These are phyloP conservation scores for Psilopsiagon aymara DNA, from an alignment of 2,113 vertebrate genomes.

Conservation along the genomic window DNA sequence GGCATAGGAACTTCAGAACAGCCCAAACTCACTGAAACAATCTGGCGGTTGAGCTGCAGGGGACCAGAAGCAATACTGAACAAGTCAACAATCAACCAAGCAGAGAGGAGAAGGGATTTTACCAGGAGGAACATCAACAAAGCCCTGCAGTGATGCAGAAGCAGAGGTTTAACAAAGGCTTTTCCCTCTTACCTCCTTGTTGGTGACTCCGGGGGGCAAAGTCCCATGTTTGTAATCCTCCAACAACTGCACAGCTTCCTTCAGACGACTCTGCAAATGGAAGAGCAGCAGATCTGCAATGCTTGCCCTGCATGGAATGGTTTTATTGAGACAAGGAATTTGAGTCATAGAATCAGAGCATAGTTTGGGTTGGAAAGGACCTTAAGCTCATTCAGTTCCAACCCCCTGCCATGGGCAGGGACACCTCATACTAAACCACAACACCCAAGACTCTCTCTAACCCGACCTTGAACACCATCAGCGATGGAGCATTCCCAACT, in stretches of 20 bases:
- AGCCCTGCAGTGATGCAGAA: neutral
- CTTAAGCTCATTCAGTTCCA: too few relatives aligned
- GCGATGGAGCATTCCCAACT: too few relatives aligned
- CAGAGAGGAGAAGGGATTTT: neutral
- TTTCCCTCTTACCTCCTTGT: conserved; percentile 80
- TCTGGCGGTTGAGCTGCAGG: neutral
- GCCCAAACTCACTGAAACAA: too few relatives aligned
- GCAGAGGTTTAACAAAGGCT: rapidly evolving
- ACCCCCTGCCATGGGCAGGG: too few relatives aligned
- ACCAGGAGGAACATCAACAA: neutral
- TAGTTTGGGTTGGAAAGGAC: too few relatives aligned
- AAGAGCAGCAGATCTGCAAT: neutral
- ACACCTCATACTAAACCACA: too few relatives aligned
- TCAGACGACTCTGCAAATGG: conserved; percentile 81
- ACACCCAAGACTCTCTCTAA: too few relatives aligned
- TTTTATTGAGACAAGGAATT: neutral
- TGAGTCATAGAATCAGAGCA: rapidly evolving
- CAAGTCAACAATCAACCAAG: neutral
- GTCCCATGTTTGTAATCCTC: conserved; percentile 83
- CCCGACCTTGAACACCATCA: too few relatives aligned
- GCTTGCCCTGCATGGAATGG: too few relatives aligned
- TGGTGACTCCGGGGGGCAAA: conserved; percentile 81
- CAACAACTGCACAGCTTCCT: conserved; percentile 85
- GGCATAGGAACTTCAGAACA: neutral
- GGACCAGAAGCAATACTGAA: neutral